phyloP scores from a whole-genome alignment of 1,140 invertebrate species.

The Cheumatopsyche charites region DNA sequence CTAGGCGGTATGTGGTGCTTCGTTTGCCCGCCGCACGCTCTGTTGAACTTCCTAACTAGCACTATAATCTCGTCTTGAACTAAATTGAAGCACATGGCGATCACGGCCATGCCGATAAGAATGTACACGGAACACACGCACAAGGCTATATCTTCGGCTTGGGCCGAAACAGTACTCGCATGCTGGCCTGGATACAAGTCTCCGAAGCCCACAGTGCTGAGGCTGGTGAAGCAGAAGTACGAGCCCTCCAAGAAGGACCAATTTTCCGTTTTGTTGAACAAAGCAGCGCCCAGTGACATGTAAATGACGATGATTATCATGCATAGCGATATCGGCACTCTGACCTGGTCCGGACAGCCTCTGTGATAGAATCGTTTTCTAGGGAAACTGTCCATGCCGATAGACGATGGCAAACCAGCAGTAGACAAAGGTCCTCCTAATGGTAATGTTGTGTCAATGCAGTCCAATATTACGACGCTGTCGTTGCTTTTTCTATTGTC shows the following conservation, averaged over 20 bases:
- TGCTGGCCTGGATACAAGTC: slow-evolving; percentile 78
- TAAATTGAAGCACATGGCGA: slow-evolving; percentile 96
- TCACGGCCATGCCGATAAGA: slow-evolving; percentile 90
- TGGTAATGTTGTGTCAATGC: slow-evolving; percentile 39
- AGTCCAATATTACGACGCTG: slow-evolving; percentile 44
- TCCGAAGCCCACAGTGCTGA: slow-evolving; percentile 89
- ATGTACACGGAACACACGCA: slow-evolving; percentile 87
- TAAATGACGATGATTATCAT: slow-evolving; percentile 88
- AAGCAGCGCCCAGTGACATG: slow-evolving; percentile 86
- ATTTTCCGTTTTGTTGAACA: slow-evolving; percentile 88
- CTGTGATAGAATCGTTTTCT: slow-evolving; percentile 55
- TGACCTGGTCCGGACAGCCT: slow-evolving; percentile 63
- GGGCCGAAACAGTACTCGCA: slow-evolving; percentile 68
- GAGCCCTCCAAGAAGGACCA: slow-evolving; percentile 92
- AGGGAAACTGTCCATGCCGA: slow-evolving; percentile 54
- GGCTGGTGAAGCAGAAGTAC: slow-evolving; percentile 94
- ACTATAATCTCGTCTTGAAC: slow-evolving; percentile 90
- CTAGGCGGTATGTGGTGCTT: slow-evolving; percentile 53
- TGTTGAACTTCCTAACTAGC: slow-evolving; percentile 65
- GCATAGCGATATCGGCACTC: slow-evolving; percentile 87
- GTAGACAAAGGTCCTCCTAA: slow-evolving; percentile 36
- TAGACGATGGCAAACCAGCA: slow-evolving; percentile 49
- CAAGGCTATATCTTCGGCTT: slow-evolving; percentile 77
- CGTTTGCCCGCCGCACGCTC: slow-evolving; percentile 53
- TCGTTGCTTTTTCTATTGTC: slow-evolving; percentile 42